phyloP scores from a whole-genome alignment of 2,113 vertebrate genomes.

The Sitta europaea region DNA sequence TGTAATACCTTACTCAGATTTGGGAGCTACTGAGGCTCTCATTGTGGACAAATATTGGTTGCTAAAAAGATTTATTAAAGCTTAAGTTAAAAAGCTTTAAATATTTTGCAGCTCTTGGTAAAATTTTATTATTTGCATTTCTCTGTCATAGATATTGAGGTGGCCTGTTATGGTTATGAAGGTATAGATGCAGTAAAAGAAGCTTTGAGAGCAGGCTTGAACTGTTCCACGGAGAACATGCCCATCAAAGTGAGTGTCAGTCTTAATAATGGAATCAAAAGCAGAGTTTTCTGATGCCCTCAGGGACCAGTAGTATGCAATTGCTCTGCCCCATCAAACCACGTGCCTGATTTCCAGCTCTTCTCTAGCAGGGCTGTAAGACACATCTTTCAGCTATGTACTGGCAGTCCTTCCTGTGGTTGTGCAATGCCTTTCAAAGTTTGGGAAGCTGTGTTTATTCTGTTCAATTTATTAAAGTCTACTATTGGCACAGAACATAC shows the following conservation, averaged over 20 bases:
- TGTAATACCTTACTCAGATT: background rate
- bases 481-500: background rate
- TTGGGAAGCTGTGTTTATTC: background rate
- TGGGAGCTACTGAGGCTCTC: background rate
- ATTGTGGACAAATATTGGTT: background rate
- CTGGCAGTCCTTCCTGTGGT: background rate
- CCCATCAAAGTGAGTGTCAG: conserved; percentile 89
- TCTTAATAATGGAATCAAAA: background rate
- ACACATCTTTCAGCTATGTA: accelerated
- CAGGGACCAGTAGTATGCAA: background rate
- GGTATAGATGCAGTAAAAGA: conserved; percentile 98
- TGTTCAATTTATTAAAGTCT: background rate
- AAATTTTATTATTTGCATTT: background rate
- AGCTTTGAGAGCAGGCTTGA: conserved; percentile 89
- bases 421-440: background rate
- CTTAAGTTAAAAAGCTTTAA: background rate
- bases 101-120: background rate
- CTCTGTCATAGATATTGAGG: conserved; percentile 88
- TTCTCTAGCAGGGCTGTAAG: background rate
- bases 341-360: background rate
- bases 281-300: background rate
- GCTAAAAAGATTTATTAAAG: background rate
- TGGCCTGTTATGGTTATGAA: conserved; percentile 97
- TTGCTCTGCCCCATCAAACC: background rate
- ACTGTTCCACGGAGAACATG: conserved; percentile 95